Base-by-base conservation (phyloP, 2,113 vertebrate genomes). In the Falcunculus frontatus region DNA sequence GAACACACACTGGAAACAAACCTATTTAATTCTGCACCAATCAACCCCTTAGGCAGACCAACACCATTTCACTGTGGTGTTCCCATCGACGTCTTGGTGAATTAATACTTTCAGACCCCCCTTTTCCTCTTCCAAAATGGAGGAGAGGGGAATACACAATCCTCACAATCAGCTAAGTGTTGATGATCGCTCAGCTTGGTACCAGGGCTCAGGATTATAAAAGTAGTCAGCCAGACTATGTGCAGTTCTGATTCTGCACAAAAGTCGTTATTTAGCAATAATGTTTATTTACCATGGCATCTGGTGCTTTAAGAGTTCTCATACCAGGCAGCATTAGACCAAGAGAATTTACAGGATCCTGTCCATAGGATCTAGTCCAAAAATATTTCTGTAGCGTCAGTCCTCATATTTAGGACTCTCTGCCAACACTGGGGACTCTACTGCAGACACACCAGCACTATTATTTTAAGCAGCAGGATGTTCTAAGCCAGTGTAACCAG, bases 21-120 rank as follows among this genome's bases (percentile, higher is more conserved):
- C 1, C 1, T 55, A 37, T 10, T 47, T 39, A 6, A 53, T 56
- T 75, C 73, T 77, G 4, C 9, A 76, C 11, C 23, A 29, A 10
- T 5, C 17, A 25, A 64, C 3, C 41, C 50, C 22, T 73, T 26
- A 30, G 15, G 26, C 27, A 73, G 26, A 35, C 16, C 46, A 70
- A 16, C 7, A 46, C 11, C n/a, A 50, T 26, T 70, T 27, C 65
- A 33, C n/a, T 44, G 49, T 33, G 11, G 26, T 68, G 8, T 10
- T 52, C 60, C 59, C 10, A 27, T 4, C 0, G 0, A 78, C 84
- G n/a, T 7, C 4, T 4, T 41, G 9, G 4, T 49, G 29, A 13
- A 35, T 49, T 25, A 13, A 33, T 4, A 20, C 4, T 87, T 69
- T 52, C 26, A 83, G 27, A 76, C 5, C 4, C 16, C 10, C 11